Percentiles rank a stretch among this genome's conserved stretches.
phyloP scores from a whole-genome alignment of 2,113 vertebrate genomes.

The Scortum barcoo region DNA sequence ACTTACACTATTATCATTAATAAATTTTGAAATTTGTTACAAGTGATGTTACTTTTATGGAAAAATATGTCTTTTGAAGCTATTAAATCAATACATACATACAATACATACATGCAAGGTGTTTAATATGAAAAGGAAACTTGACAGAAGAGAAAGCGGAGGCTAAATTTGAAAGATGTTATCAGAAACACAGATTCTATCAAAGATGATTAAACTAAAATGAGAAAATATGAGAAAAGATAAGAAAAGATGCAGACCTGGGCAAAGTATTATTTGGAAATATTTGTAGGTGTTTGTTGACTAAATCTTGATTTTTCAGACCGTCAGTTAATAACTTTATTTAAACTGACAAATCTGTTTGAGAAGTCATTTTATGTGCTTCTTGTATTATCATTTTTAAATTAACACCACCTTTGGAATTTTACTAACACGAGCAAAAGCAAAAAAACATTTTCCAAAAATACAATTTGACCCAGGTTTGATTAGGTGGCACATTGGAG shows the following conservation, averaged over 20 bases:
- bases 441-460: constrained; percentile 47
- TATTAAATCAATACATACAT: no score
- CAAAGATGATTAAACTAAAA: neutral
- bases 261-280: constrained; percentile 58
- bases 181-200: constrained; percentile 11
- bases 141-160: constrained; percentile 19
- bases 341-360: neutral
- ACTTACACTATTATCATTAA: neutral
- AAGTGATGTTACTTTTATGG: neutral
- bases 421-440: neutral
- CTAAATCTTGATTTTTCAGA: neutral
- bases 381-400: neutral
- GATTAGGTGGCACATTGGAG: constrained; percentile 14
- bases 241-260: constrained; percentile 35
- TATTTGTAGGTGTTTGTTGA: constrained; percentile 4
- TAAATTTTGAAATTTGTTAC: neutral
- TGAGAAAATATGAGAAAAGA: neutral
- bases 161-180: constrained; percentile 28
- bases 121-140: constrained; percentile 25
- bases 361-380: neutral
- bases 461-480: constrained; percentile 61
- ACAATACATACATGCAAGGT: constrained; percentile 56
- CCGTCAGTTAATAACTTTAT: neutral
- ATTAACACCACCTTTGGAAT: neutral
- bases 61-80: neutral